Evolutionary conservation across 2,113 vertebrate genomes (phyloP).

Genomic region (Hoplias malabaricus): DNA sequence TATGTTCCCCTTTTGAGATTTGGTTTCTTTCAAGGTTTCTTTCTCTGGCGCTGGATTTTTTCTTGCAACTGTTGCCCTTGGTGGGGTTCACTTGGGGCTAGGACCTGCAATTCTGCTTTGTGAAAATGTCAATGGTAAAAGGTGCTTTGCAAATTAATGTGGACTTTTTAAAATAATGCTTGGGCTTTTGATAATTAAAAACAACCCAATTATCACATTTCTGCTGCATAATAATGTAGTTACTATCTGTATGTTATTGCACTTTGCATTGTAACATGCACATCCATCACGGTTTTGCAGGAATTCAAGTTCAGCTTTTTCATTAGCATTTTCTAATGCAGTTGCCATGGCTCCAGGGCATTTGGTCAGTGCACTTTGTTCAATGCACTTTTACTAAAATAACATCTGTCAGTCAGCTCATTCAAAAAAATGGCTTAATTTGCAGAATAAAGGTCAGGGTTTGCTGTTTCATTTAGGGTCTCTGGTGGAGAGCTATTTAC

Average conservation of each 20-base stretch:
- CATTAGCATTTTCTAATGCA: conserved; percentile 76
- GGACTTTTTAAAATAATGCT: no score
- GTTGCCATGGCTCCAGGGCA: conserved; percentile 69
- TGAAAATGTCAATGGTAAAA: no score
- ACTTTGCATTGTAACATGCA: conserved; percentile 56
- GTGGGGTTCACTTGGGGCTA: no score
- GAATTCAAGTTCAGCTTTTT: conserved; percentile 68
- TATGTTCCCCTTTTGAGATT: no score
- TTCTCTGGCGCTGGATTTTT: no score
- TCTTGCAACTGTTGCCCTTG: no score
- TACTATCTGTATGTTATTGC: neutral
- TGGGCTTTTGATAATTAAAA: neutral
- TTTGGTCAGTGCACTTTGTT: conserved; percentile 70
- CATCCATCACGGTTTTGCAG: conserved; percentile 58
- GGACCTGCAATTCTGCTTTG: no score
- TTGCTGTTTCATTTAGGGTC: conserved; percentile 62
- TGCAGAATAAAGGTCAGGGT: conserved; percentile 78
- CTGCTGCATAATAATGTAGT: neutral
- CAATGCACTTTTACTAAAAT: conserved; percentile 68
- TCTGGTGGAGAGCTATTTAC: conserved; percentile 45
- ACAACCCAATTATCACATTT: neutral
- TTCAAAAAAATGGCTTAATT: conserved; percentile 72
- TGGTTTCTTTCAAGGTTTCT: no score
- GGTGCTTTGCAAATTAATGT: no score
- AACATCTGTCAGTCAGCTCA: conserved; percentile 73